Evolutionary conservation across 2,113 vertebrate genomes (phyloP), one percentile per base, ranked within the genome.

Genomic region (Dicrurus megarhynchus): DNA sequence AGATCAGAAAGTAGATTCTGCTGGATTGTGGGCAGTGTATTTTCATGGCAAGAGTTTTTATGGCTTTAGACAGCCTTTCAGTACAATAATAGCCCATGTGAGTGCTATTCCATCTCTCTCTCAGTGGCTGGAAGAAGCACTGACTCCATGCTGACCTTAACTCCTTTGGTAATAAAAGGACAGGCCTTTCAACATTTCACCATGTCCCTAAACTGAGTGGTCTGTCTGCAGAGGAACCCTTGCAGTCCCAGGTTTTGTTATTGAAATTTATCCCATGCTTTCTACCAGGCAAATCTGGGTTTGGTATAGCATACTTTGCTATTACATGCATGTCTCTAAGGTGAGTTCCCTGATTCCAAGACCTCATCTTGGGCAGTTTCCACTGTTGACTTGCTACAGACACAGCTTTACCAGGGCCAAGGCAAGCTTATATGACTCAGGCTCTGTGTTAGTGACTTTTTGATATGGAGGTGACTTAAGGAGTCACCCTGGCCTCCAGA

Each of bases 1-100:
- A 79, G 93, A 88, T 93, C 65, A 91, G 87, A 89, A 89, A 94
- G 70, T 74, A 82, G 84, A 95, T 89, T 73, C 55, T 94, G 41
- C n/a, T 87, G 57, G 37, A 79, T 27, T 82, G 77, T 47, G 42
- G 74, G 78, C 8, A 0, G 32, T 57, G 39, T 73, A 35, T 85
- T 94, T 92, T 68, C 37, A 63, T 4, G 15, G 59, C 52, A 91
- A 81, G 56, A 64, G 44, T 21, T 88, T 93, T 94, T 87, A 50
- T 42, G 70, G 67, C 61, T 85, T 95, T 74, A 46, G 47, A 39
- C 39, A 76, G 52, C n/a, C n/a, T 79, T 94, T 91, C 55, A 76
- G n/a, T n/a, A 26, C 13, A 86, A 55, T 26, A 75, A 89, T 1
- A 78, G 35, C 18, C 49, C 35, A 11, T 33, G 16, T 3, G 33